Base-by-base conservation (phyloP, 1,140 invertebrate genomes). In the Mya arenaria region DNA sequence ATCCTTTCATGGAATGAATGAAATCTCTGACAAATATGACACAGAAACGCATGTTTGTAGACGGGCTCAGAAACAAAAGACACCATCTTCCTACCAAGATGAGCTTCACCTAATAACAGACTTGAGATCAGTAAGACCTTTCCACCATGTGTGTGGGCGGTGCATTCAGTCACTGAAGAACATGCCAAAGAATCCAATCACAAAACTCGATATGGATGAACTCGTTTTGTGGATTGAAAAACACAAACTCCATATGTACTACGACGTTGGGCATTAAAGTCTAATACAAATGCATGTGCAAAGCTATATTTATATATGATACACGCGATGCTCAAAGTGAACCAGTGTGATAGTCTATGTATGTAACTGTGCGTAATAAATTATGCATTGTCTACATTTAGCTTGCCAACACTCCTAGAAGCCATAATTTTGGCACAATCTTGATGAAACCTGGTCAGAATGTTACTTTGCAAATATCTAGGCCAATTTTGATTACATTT, bases 1-100 rank as follows among this genome's bases (percentile, higher is more conserved):
- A 60, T 23, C 71, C n/a, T 74, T 74, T 36, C 62, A 25, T 73
- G 48, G 69, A 30, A 56, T 56, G 69, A 48, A 73, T 32, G 69
- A 73, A 36, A 73, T 73, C 39, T 32, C 25, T 34, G n/a, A 44
- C 10, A 28, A 37, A 6, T 69, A 41, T 69, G 65, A 69, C 65
- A 69, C 39, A 19, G 34, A 69, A 69, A 69, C 65, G n/a, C 13
- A 17, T n/a, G 36, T 36, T 36, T 25, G 39, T 30, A 65, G 36
- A 65, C 62, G 62, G 17, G 62, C 62, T 32, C 62, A 65, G 62
- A 65, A 65, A 65, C 62, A 65, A 32, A 65, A 28, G 62, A 65
- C 19, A 65, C 36, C 36, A 34, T 65, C 62, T 32, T 65, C 62
- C 34, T 36, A 32, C n/a, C 28, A 65, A 65, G 62, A 65, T 65